These are phyloP conservation scores for Xanthia togata DNA, from an alignment of 2,888 invertebrate species.

Conservation along the genomic window DNA sequence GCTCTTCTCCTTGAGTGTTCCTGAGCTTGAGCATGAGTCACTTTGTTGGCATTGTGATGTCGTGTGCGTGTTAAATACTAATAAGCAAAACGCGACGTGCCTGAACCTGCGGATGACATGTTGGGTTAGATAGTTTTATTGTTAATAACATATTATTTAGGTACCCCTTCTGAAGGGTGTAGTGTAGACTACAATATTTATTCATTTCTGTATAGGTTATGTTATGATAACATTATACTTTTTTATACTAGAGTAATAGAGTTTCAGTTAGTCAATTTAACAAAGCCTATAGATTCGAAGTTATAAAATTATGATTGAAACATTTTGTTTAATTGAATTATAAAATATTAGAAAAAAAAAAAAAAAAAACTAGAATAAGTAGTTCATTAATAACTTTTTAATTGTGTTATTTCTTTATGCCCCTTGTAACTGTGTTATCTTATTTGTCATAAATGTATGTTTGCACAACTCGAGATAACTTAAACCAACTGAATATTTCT, in stretches of 20 bases:
- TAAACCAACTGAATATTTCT: slow-evolving; percentile 41
- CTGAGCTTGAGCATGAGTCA: slow-evolving; percentile 81
- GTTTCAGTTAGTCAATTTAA: not conserved
- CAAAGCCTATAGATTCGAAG: not conserved
- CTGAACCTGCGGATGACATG: slow-evolving; percentile 63
- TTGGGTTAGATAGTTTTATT: slow-evolving; percentile 45
- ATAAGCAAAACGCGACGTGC: slow-evolving; percentile 77
- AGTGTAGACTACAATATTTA: not conserved
- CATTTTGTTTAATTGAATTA: not conserved
- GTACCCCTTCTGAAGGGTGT: not conserved
- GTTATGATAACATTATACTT: slow-evolving; percentile 56
- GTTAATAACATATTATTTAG: not conserved
- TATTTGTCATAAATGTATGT: slow-evolving; percentile 43
- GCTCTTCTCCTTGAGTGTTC: slow-evolving; percentile 56
- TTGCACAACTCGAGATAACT: slow-evolving; percentile 27
- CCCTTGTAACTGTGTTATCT: slow-evolving; percentile 37
- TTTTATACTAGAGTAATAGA: not conserved
- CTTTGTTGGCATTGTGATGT: slow-evolving; percentile 84
- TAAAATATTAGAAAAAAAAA: not conserved
- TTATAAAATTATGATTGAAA: not conserved
- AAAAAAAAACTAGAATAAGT: not conserved
- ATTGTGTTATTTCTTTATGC: slow-evolving; percentile 16
- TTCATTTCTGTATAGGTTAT: slow-evolving; percentile 54
- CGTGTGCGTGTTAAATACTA: slow-evolving; percentile 81
- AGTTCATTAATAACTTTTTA: slow-evolving; percentile 23